Percentiles rank a stretch among this genome's conserved stretches.
phyloP scores from a whole-genome alignment of 2,797 vertebrate genomes.

The Premnoplex brunnescens region DNA sequence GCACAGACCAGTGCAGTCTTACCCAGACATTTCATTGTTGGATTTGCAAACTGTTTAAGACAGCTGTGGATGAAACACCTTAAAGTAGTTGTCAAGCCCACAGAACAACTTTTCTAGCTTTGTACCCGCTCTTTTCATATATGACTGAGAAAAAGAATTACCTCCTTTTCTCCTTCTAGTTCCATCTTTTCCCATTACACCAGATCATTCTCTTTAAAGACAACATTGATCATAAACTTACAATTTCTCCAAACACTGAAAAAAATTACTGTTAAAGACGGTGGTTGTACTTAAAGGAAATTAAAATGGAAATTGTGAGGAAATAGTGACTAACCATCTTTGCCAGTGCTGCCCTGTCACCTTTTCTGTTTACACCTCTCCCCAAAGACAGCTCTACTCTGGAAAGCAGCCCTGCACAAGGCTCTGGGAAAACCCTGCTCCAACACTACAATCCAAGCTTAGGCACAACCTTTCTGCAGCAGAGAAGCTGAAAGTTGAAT shows the following conservation, averaged over 20 bases:
- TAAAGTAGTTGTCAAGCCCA: not conserved
- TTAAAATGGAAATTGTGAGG: not conserved
- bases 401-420: not conserved
- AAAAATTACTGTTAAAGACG: not conserved
- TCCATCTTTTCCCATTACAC: not conserved
- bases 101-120: not conserved
- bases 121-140: not conserved
- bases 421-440: not conserved
- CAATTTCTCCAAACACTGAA: not conserved
- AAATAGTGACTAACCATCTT: not conserved
- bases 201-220: not conserved
- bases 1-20: accelerated
- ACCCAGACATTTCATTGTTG: not conserved
- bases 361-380: not conserved
- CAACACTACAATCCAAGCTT: not conserved
- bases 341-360: accelerated
- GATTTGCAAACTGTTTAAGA: not conserved
- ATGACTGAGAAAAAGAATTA: not conserved
- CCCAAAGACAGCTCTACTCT: not conserved
- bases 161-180: not conserved
- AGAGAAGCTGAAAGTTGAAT: not conserved
- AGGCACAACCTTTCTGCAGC: not conserved
- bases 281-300: not conserved
- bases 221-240: not conserved
- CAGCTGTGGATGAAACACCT: not conserved